Percentiles rank a stretch among this genome's conserved stretches.
phyloP scores from a whole-genome alignment of 2,113 vertebrate species.

The Corydoras maculifer region DNA sequence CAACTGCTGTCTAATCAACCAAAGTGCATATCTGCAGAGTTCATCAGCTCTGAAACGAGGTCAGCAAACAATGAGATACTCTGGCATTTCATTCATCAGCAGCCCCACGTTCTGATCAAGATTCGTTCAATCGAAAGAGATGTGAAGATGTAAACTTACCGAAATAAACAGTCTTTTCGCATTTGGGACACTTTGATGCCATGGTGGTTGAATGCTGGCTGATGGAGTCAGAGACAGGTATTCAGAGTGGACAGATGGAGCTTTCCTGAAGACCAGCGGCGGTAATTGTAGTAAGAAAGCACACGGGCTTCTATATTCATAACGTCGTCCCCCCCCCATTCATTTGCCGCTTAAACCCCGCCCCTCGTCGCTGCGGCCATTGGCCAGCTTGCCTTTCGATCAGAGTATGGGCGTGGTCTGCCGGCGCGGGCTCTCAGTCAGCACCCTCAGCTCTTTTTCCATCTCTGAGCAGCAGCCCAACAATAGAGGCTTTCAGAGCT shows the following conservation, averaged over 20 bases:
- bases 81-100: too few relatives aligned
- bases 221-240: too few relatives aligned
- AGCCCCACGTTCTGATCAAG: background rate
- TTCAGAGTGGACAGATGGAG: too few relatives aligned
- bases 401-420: constrained; percentile 9
- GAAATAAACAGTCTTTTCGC: constrained; percentile 92
- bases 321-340: too few relatives aligned
- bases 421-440: background rate
- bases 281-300: too few relatives aligned
- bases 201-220: constrained; percentile 53
- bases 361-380: constrained; percentile 28
- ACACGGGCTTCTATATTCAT: too few relatives aligned
- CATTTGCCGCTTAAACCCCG: background rate
- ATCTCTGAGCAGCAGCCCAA: constrained; percentile 46
- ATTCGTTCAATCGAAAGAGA: background rate
- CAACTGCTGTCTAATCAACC: too few relatives aligned
- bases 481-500: constrained; percentile 65
- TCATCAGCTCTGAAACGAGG: too few relatives aligned
- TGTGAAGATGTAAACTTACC: constrained; percentile 64
- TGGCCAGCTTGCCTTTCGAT: constrained; percentile 32
- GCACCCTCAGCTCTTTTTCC: constrained; percentile 34
- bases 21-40: too few relatives aligned
- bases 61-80: too few relatives aligned
- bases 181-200: constrained; percentile 92
- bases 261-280: too few relatives aligned